Percentiles rank a stretch among this genome's conserved stretches.
Conservation (phyloP, 2,888 invertebrate species). For the Perizoma flavofasciatum region DNA sequence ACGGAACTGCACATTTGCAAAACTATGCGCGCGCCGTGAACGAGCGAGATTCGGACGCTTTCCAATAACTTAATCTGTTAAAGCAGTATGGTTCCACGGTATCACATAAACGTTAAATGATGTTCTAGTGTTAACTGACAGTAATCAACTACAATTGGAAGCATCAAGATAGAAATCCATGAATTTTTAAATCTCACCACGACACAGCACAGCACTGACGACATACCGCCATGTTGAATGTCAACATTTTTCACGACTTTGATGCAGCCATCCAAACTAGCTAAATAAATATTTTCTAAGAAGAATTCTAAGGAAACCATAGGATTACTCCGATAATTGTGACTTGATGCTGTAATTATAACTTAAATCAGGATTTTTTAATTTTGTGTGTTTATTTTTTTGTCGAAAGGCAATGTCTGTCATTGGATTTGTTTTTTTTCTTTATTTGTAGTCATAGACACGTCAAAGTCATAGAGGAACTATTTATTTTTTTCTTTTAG, state of each 20-base stretch:
- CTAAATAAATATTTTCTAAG: conserved; percentile 43
- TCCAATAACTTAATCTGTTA: conserved; percentile 16
- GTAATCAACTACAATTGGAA: conserved; percentile 49
- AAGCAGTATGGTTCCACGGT: conserved; percentile 38
- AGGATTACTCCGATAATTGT: conserved; percentile 42
- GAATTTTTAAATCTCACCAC: conserved; percentile 90
- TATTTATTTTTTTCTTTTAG: too few species aligned
- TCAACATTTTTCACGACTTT: conserved; percentile 84
- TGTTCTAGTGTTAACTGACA: conserved; percentile 46
- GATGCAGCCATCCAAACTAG: conserved; percentile 62
- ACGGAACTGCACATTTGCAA: conserved; percentile 55
- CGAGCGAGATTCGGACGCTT: conserved; percentile 47
- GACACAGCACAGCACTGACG: conserved; percentile 98
- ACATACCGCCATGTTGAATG: conserved; percentile 98
- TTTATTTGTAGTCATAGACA: conserved; percentile 4
- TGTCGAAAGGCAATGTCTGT: conserved; percentile 68
- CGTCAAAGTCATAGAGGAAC: too few species aligned
- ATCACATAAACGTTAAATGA: conserved; percentile 48
- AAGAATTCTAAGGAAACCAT: conserved; percentile 41
- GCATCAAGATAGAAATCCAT: conserved; percentile 60
- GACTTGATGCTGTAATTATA: conserved; percentile 33
- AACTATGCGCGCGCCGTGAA: conserved; percentile 31
- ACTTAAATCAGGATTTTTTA: conserved; percentile 61
- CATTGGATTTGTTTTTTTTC: conserved; percentile 62
- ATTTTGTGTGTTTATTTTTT: conserved; percentile 78